Base-by-base conservation (phyloP, 1,140 invertebrate species). In the Hypsibius dujardini region DNA sequence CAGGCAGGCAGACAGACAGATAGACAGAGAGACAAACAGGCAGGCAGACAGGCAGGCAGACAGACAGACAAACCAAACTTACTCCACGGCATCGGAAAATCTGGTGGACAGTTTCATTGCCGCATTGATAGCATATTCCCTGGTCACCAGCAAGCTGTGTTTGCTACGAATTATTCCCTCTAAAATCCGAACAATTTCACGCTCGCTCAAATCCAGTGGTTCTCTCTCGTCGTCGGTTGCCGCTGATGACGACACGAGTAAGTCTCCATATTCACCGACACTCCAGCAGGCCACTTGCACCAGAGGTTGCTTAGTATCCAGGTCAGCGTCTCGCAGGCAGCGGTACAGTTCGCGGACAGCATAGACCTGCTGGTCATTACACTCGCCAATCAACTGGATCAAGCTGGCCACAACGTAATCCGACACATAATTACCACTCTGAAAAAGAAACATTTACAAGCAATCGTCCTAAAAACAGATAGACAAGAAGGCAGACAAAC, bases 331-430 rank as follows among this genome's bases (percentile, higher is more conserved):
- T 76, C 88, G 86, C 59, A 95, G 80, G 28, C 88, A 86, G 71
- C 84, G 84, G 88, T 90, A 97, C 70, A 98, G 82, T 59, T 90
- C 86, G 78, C 86, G 85, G 74, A 90, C 89, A 46, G 91, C 90
- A 79, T 94, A 96, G 1, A 85, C 84, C 80, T 96, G 92, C 73
- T 95, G 85, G 72, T 86, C 80, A 12, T 85, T 84, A 60, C 85
- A 87, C 75, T 91, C 87, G 46, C 92, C 92, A 72, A 98, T 88
- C 73, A 98, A 82, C 80, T 97, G 93, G 76, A 98, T 95, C 47
- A 94, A 90, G 74, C 87, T 89, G 1, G 92, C 90, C 47, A 98
- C 93, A 1, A 98, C 92, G 82, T 98, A 95, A 79, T 97, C 95
- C 72, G 93, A 85, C 1, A 97, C 89, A 81, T 94, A 94, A 82